phyloP scores from a whole-genome alignment of 2,113 vertebrate genomes.

The Oreochromis niloticus region DNA sequence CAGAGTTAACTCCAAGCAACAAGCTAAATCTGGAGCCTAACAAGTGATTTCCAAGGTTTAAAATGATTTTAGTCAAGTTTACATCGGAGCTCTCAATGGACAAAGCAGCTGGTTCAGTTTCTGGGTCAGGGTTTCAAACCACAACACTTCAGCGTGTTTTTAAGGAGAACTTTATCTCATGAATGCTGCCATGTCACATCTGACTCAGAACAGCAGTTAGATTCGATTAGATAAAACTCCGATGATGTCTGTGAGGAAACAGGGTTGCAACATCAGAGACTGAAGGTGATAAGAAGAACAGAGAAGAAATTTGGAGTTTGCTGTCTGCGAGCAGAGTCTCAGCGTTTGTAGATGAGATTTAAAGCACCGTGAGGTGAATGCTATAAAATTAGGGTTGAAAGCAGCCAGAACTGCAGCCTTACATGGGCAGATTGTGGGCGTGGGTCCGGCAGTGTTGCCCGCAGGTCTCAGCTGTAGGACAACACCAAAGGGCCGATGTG shows the following conservation, averaged over 20 bases:
- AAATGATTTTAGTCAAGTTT: neutral
- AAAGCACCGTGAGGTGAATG: neutral
- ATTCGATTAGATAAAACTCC: neutral
- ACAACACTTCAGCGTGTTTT: neutral
- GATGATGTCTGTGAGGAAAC: neutral
- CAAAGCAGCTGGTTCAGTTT: neutral
- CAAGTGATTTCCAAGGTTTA: neutral
- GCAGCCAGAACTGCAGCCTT: neutral
- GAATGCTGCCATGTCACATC: neutral
- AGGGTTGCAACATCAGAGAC: neutral
- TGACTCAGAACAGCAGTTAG: neutral
- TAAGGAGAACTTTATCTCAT: neutral
- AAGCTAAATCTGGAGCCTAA: neutral
- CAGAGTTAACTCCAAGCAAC: neutral
- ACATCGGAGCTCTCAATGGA: neutral
- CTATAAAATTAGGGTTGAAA: neutral
- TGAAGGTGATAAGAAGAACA: neutral
- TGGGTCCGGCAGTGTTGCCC: constrained; percentile 17
- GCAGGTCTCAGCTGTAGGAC: constrained; percentile 26
- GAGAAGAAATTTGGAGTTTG: neutral
- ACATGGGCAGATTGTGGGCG: neutral
- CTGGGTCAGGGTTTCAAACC: neutral
- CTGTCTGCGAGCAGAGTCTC: neutral
- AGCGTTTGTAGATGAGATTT: neutral
- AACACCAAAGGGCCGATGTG: neutral